Evolutionary conservation across 1,140 invertebrate species (phyloP).

Genomic region (Zelostemma sp.): DNA sequence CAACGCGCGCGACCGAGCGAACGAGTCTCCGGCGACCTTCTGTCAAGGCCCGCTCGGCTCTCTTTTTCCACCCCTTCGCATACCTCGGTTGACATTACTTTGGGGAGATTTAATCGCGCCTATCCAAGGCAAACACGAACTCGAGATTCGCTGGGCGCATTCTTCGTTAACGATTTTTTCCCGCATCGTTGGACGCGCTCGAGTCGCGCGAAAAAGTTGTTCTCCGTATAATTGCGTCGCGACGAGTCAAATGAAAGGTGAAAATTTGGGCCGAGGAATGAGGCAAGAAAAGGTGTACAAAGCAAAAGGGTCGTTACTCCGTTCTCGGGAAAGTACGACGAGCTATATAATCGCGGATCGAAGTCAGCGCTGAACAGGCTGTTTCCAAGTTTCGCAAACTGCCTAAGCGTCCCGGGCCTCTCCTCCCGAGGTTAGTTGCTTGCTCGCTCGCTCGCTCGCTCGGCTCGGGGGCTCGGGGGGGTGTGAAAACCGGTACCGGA

Average conservation of each 20-base stretch:
- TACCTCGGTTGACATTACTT: constrained; percentile 63
- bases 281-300: no score
- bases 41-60: constrained; percentile 56
- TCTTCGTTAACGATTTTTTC: constrained; percentile 24
- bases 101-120: constrained; percentile 61
- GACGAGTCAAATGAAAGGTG: no score
- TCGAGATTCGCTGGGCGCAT: constrained; percentile 33
- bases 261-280: no score
- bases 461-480: constrained; percentile 22
- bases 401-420: constrained; percentile 37
- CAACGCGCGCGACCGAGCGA: constrained; percentile 5
- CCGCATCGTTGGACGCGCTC: no score
- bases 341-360: constrained; percentile 60
- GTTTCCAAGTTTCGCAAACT: constrained; percentile 64
- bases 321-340: constrained; percentile 52
- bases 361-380: constrained; percentile 60
- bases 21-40: constrained; percentile 59
- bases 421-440: no score
- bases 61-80: constrained; percentile 43
- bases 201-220: no score
- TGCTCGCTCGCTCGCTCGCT: no score
- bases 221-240: no score
- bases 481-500: constrained; percentile 23
- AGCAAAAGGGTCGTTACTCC: constrained; percentile 52
- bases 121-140: constrained; percentile 35